Evolutionary conservation across 2,888 invertebrate genomes (phyloP).

Genomic region (Tachystola acroxantha): DNA sequence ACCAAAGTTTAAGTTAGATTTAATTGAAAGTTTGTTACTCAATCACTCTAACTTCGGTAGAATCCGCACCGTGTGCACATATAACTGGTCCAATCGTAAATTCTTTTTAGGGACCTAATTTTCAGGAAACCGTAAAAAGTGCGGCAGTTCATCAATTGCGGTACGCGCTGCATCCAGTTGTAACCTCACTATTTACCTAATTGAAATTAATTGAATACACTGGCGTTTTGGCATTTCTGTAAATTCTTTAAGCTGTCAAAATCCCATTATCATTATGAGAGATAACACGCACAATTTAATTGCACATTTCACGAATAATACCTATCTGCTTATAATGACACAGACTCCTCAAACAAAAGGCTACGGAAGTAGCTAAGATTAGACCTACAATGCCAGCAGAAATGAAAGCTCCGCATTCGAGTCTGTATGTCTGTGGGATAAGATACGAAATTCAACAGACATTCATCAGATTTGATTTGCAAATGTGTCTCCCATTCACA

Average conservation of each 20-base stretch:
- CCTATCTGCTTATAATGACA: conserved; percentile 23
- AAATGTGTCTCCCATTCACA: conserved; percentile 12
- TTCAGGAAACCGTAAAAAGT: too few species aligned
- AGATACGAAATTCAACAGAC: conserved; percentile 2
- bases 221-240: conserved; percentile 9
- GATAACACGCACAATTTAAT: conserved; percentile 20
- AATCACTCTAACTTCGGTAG: too few species aligned
- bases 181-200: too few species aligned
- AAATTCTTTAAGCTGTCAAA: conserved; percentile 15
- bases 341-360: conserved; percentile 26
- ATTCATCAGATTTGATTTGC: not conserved
- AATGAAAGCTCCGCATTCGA: not conserved
- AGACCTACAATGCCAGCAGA: conserved; percentile 5
- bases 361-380: conserved; percentile 21
- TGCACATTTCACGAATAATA: conserved; percentile 29
- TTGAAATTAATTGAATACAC: too few species aligned
- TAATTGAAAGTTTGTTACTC: too few species aligned
- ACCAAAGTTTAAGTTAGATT: too few species aligned
- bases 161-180: too few species aligned
- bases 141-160: too few species aligned
- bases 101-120: too few species aligned
- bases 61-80: too few species aligned
- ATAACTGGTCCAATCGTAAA: too few species aligned
- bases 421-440: conserved; percentile 12
- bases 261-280: conserved; percentile 21